Base-by-base conservation (phyloP, 1,140 invertebrate genomes). In the Archegozetes longisetosus region DNA sequence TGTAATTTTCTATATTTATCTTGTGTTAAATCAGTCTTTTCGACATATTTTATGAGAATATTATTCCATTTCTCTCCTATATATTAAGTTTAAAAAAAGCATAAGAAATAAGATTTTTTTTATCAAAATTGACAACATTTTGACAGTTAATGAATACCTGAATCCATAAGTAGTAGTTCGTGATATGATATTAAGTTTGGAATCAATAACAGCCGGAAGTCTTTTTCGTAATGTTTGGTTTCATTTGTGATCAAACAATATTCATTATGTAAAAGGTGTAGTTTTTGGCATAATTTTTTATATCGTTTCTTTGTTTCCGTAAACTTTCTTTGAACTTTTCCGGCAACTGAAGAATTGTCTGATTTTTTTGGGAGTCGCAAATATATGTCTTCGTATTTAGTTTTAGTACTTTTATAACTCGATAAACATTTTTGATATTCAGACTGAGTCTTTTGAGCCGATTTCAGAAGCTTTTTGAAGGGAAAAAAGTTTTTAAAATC, bases 191-290 rank as follows among this genome's bases (percentile, higher is more conserved):
- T 76, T 20, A 93, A 76, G 40, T 83, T 83, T 0, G 91, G 90
- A 50, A 94, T 75, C 23, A 92, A 79, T n/a, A 84, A 82, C 0
- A 80, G 85, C 57, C 86, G 76, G 65, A 89, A 82, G 68, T 88
- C 84, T 54, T 83, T 80, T 73, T 94, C 88, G 68, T 87, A 89
- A 70, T 91, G 85, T 25, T 80, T 80, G n/a, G 88, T 89, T 71
- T 91, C 88, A 27, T 83, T 81, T 64, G 95, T 73, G n/a, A 90
- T 76, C 47, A 94, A 71, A 17, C 94, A 86, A 69, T 96, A 96
- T 70, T 94, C 88, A 67, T 94, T 94, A 73, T 96, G 91, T 4
- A 87, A 84, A 52, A 85, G 76, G 72, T 96, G 90, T 28, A 96
- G 74, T 68, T 87, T 84, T 47, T 83, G 77, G 69, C 86, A 88